Base-by-base conservation (phyloP, 1,140 invertebrate genomes). In the Phortica variegata region DNA sequence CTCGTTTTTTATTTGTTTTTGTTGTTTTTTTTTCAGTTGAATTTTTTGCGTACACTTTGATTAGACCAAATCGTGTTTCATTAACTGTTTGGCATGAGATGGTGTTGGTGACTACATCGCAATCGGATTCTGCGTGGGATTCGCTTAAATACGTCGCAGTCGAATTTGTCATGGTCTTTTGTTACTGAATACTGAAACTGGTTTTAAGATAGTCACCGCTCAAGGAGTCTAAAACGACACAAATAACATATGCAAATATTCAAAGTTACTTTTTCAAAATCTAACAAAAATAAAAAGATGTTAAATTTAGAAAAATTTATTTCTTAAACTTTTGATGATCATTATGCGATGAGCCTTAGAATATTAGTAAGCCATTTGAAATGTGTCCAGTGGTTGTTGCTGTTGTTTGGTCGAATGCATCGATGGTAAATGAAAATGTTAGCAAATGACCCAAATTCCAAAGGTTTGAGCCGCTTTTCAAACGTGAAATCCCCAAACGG, bases 31-130 rank as follows among this genome's bases (percentile, higher is more conserved):
- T n/a, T n/a, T n/a, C n/a, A n/a, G n/a, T n/a, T n/a, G n/a, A n/a
- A n/a, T n/a, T n/a, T n/a, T n/a, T n/a, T n/a, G n/a, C n/a, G n/a
- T n/a, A n/a, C n/a, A n/a, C n/a, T n/a, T n/a, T n/a, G n/a, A 68
- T 63, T 63, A 68, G 62, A 66, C 63, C 60, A 63, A 66, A 66
- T 66, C 63, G 63, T 66, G 63, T 57, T 66, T 68, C 60, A 65
- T 66, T 68, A 55, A 49, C 54, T 49, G 58, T n/a, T n/a, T n/a
- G n/a, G n/a, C n/a, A n/a, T n/a, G n/a, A n/a, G 63, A 63, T 47
- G 41, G 47, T 31, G 42, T 44, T 53, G 56, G 40, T 49, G 60
- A 57, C 33, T 45, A 43, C 32, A 26, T 45, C 49, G 55, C 37
- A 59, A 56, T 58, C 56, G 56, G 49, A 43, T 66, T 62, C 65